Evolutionary conservation across 1,140 invertebrate genomes (phyloP), one percentile per base, ranked within the genome.

Genomic region (Bombyx mandarina): DNA sequence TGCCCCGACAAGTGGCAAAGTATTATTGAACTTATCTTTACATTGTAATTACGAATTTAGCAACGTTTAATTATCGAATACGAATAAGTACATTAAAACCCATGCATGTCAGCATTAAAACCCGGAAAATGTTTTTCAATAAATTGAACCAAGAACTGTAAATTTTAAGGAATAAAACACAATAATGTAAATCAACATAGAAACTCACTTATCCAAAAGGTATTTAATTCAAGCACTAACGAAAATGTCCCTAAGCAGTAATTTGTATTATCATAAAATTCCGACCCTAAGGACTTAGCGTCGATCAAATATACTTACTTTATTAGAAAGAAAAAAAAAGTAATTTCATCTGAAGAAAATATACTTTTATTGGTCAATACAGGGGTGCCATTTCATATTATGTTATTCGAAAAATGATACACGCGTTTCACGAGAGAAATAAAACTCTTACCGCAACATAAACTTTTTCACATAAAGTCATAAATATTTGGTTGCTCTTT

Each of bases 371-470:
- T 66, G 63, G 54, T 60, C 64, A 68, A 71, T 71, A 66, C 65
- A 47, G 7, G 46, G 57, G 59, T 57, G 58, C 57, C 59, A 59
- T 68, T 66, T 65, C 60, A 63, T 57, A 61, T 57, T 60, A 65
- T 48, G 61, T 62, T 56, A 60, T 63, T 52, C 47, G 62, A 68
- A 69, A 65, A 71, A 73, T 66, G 59, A 68, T 66, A 70, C 62
- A 69, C 57, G 58, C 64, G 57, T 65, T 76, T 72, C 69, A 67
- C 52, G 66, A 66, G 66, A 60, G 62, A 71, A 74, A 78, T 78
- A 78, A 78, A 78, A 74, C 71, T 75, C 69, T 78, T 78, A 74
- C 75, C 73, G 73, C 73, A 68, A 69, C 69, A 78, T 77, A 77
- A 77, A 77, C 51, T 75, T 75, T 77, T 73, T 75, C 69, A 78